Conservation (phyloP, 2,888 invertebrate genomes). For the Blastobasis adustella region DNA sequence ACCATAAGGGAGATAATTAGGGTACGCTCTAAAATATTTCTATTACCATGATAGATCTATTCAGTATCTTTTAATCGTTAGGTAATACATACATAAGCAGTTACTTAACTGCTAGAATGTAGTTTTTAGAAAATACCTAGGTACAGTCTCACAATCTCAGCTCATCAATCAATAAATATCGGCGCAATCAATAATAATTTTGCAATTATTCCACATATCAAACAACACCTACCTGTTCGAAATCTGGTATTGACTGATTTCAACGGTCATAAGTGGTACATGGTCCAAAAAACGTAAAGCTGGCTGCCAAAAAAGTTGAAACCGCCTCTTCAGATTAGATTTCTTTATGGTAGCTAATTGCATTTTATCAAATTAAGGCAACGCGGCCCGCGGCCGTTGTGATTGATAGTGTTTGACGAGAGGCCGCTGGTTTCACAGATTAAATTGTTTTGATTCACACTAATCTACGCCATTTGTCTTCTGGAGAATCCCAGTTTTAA, state of each 20-base stretch:
- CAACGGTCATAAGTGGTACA: conserved; percentile 43
- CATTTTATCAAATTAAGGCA: conserved; percentile 74
- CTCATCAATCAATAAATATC: too few relatives aligned
- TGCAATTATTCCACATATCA: too few relatives aligned
- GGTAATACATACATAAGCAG: too few relatives aligned
- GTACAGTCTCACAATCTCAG: too few relatives aligned
- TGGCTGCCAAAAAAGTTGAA: conserved; percentile 53
- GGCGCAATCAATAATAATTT: too few relatives aligned
- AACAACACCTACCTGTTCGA: neutral
- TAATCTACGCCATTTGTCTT: conserved; percentile 60
- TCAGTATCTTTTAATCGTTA: too few relatives aligned
- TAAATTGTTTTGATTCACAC: conserved; percentile 70
- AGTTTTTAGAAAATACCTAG: too few relatives aligned
- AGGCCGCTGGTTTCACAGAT: conserved; percentile 64
- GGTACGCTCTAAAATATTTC: too few relatives aligned
- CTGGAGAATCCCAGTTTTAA: conserved; percentile 8
- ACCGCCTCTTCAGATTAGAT: conserved; percentile 66
- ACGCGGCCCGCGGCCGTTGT: conserved; percentile 50
- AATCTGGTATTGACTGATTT: conserved; percentile 16
- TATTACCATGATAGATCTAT: too few relatives aligned
- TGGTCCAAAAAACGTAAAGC: conserved; percentile 35
- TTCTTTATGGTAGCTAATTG: conserved; percentile 74
- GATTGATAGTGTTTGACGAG: conserved; percentile 70
- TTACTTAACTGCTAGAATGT: too few relatives aligned
- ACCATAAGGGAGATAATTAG: too few relatives aligned